Evolutionary conservation across 2,113 vertebrate genomes (phyloP).

Genomic region (Cromileptes altivelis): DNA sequence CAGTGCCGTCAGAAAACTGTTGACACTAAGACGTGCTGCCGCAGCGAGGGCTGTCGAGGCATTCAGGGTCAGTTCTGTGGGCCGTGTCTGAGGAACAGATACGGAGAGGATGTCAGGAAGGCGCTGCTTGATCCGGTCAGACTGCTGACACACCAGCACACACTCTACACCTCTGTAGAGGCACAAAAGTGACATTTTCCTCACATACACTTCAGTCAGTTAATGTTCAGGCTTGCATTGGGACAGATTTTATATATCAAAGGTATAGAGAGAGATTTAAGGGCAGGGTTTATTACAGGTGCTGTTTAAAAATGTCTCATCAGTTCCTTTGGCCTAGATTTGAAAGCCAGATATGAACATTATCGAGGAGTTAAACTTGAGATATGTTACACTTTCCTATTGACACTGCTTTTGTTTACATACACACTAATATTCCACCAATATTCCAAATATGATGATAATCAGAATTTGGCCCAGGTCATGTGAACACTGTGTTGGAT

Average conservation of each 20-base stretch:
- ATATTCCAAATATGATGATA: too few relatives aligned
- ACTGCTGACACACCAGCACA: neutral
- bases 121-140: conserved; percentile 85
- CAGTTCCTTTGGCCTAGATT: too few relatives aligned
- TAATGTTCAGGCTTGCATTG: neutral
- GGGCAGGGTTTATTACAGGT: neutral
- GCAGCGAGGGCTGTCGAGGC: conserved; percentile 81
- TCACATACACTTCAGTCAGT: neutral
- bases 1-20: conserved; percentile 87
- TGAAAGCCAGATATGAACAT: too few relatives aligned
- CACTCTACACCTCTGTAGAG: neutral
- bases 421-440: too few relatives aligned
- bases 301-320: neutral
- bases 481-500: too few relatives aligned
- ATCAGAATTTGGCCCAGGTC: too few relatives aligned
- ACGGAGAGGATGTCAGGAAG: conserved; percentile 84
- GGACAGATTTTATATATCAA: too few relatives aligned
- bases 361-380: too few relatives aligned
- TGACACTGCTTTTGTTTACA: too few relatives aligned
- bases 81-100: conserved; percentile 86
- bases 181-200: neutral
- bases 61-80: conserved; percentile 87
- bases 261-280: too few relatives aligned
- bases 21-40: conserved; percentile 87
- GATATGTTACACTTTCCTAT: too few relatives aligned